Percentiles rank a stretch among this genome's conserved stretches.
phyloP scores from a whole-genome alignment of 2,113 vertebrate genomes.

The Corythaixoides concolor region DNA sequence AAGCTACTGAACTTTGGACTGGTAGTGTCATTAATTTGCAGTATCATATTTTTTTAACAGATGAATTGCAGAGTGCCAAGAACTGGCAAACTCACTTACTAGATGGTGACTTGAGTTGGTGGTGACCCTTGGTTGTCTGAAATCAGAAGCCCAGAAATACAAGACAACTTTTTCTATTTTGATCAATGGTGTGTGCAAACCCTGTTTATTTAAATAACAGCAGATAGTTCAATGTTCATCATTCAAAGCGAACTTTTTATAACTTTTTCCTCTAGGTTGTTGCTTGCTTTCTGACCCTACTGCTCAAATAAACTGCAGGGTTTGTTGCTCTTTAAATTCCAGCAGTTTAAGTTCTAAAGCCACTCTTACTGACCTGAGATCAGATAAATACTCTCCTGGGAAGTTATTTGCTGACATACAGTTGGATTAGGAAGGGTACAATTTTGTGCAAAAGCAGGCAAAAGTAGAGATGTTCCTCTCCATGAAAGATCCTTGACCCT shows the following conservation, averaged over 20 bases:
- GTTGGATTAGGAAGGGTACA: neutral
- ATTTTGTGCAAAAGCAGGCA: neutral
- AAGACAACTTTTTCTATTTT: neutral
- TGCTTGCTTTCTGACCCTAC: slow-evolving; percentile 18
- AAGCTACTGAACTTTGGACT: neutral
- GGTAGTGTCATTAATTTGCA: neutral
- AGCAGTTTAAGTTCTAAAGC: slow-evolving; percentile 54
- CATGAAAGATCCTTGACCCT: neutral
- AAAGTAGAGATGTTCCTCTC: neutral
- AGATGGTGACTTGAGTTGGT: neutral
- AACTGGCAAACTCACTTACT: neutral
- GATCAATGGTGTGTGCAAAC: neutral
- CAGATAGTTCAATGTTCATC: slow-evolving; percentile 27
- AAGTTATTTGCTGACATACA: slow-evolving; percentile 52
- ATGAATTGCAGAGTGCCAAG: neutral
- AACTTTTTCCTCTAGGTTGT: neutral
- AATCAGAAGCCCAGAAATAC: slow-evolving; percentile 42
- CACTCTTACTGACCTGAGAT: slow-evolving; percentile 38
- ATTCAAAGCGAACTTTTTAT: slow-evolving; percentile 11
- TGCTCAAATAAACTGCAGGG: slow-evolving; percentile 36
- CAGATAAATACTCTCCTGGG: slow-evolving; percentile 39
- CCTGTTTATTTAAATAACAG: slow-evolving; percentile 32
- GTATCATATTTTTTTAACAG: neutral
- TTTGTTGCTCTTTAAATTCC: slow-evolving; percentile 57
- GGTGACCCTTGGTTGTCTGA: neutral